Evolutionary conservation across 2,113 vertebrate species (phyloP).

Genomic region (Campylomormyrus tamandua): DNA sequence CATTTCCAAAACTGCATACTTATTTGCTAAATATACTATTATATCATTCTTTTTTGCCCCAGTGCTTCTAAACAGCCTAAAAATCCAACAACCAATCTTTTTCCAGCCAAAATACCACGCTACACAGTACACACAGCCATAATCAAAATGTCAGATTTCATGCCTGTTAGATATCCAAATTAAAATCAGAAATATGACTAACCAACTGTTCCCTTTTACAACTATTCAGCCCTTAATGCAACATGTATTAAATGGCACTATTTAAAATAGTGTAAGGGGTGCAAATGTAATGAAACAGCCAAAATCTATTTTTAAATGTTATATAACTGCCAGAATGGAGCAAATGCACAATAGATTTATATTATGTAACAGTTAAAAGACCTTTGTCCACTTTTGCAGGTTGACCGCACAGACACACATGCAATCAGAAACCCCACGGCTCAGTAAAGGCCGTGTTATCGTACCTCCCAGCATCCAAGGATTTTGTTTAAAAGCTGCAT

Average conservation of each 20-base stretch:
- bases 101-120: background rate
- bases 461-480: background rate
- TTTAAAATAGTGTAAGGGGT: background rate
- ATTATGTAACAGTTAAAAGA: background rate
- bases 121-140: background rate
- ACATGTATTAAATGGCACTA: background rate
- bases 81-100: background rate
- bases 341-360: background rate
- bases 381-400: background rate
- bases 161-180: background rate
- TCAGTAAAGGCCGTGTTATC: background rate
- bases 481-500: background rate
- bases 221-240: background rate
- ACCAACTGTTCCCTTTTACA: background rate
- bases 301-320: background rate
- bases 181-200: background rate
- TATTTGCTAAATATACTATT: background rate
- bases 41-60: background rate
- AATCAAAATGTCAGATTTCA: background rate
- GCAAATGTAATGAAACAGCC: background rate
- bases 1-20: background rate
- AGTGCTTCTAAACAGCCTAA: background rate
- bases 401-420: background rate
- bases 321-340: background rate
- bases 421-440: background rate